Evolutionary conservation across 2,113 vertebrate genomes (phyloP), one percentile per base, ranked within the genome.

Genomic region (Penelope pileata): DNA sequence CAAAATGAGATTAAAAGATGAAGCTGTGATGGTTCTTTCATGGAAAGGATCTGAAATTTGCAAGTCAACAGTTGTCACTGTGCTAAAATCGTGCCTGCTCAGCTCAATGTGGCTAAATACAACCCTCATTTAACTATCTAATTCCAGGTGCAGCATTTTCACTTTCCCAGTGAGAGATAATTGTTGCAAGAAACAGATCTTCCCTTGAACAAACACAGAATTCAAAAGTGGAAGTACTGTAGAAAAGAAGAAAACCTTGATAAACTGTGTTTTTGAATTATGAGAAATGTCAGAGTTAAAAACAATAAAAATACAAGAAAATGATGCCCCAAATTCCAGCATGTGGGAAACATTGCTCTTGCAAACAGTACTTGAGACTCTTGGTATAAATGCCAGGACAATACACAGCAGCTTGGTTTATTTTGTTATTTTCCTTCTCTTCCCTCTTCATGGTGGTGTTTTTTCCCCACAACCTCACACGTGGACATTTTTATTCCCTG

Each of bases 401-500:
- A 86, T 26, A 63, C 26, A 69, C 10, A 91, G 43, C 8, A 68
- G 27, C 63, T 59, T 54, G 30, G 29, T 63, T 79, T 47, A 64
- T n/a, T 70, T 51, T 64, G 16, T 29, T 74, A 43, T 51, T 53
- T 88, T 45, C 43, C 32, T 67, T 87, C 2, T 4, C 17, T 32
- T 91, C 17, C 6, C 50, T 56, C 27, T 88, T 79, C 70, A 81
- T 21, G 1, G 0, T 27, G 6, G 32, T 50, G 19, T 68, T 38
- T 30, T 6, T 6, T 9, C 0, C 2, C 32, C 7, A 15, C 34
- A 40, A 19, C 24, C 6, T 47, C 60, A 32, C 0, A 1, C 11
- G n/a, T 1, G 7, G 23, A 7, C 67, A 73, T 45, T 87, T 79
- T 78, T 51, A 87, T 62, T 73, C 43, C 40, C 19, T 42, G 22